Percentiles rank a stretch among this genome's conserved stretches.
Evolutionary conservation across 2,888 invertebrate genomes (phyloP).

Genomic region (Torymus auratus): DNA sequence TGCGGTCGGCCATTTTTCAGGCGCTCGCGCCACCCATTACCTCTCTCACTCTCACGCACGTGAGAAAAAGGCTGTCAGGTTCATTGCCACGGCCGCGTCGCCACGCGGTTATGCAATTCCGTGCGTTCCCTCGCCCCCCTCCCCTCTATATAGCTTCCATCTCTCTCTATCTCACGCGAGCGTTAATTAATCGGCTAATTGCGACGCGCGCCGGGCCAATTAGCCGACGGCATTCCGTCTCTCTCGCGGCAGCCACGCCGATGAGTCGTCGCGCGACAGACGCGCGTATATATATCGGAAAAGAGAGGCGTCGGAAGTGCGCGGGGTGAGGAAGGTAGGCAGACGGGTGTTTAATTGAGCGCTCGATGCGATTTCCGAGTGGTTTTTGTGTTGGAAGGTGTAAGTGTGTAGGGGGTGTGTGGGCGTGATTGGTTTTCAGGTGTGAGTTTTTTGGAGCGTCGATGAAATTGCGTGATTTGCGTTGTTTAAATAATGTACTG

Average conservation of each 20-base stretch:
- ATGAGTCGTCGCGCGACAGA: too few relatives aligned
- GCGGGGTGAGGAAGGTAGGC: too few relatives aligned
- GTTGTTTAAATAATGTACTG: too few relatives aligned
- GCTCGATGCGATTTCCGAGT: too few relatives aligned
- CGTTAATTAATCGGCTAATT: slow-evolving; percentile 41
- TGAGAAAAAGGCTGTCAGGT: slow-evolving; percentile 38
- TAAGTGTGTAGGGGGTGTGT: neutral
- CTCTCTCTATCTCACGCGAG: neutral
- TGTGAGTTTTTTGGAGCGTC: too few relatives aligned
- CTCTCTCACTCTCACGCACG: neutral
- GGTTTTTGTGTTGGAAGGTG: too few relatives aligned
- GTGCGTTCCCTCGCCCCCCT: neutral
- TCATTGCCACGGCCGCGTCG: slow-evolving; percentile 36
- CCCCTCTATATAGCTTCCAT: neutral
- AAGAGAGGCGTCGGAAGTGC: too few relatives aligned
- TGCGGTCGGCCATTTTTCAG: neutral
- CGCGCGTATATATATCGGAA: too few relatives aligned
- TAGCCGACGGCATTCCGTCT: neutral
- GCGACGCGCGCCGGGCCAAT: slow-evolving; percentile 23
- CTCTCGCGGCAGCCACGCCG: too few relatives aligned
- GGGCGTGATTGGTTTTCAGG: too few relatives aligned
- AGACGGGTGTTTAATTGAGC: too few relatives aligned
- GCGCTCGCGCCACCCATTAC: neutral
- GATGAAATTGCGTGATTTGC: too few relatives aligned
- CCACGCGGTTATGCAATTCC: slow-evolving; percentile 12